These are phyloP conservation scores for Pheosia tremula DNA, from an alignment of 2,888 invertebrate genomes.

Conservation along the genomic window DNA sequence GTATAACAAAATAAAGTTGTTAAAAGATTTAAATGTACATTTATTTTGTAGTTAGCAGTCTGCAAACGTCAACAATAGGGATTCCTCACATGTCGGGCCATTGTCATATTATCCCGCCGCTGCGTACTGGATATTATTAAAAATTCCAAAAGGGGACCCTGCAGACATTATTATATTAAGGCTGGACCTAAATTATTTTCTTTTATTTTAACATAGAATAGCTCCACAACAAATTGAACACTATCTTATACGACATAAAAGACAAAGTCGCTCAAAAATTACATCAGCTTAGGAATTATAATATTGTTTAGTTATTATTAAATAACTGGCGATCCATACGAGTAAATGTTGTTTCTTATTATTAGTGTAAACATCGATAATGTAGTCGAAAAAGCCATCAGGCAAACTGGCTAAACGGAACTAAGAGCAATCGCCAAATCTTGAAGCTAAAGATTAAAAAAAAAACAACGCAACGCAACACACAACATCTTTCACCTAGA, in stretches of 20 bases:
- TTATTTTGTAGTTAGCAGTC: slow-evolving; percentile 25
- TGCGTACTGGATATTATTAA: slow-evolving; percentile 62
- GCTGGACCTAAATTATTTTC: neutral
- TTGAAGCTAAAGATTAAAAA: neutral
- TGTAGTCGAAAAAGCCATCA: too few relatives aligned
- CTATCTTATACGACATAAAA: too few relatives aligned
- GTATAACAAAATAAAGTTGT: neutral
- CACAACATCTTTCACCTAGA: neutral
- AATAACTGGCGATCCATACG: too few relatives aligned
- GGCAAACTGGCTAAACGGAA: too few relatives aligned
- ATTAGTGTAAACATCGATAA: too few relatives aligned
- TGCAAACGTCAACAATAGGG: slow-evolving; percentile 60
- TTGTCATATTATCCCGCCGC: slow-evolving; percentile 57
- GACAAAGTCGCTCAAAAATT: too few relatives aligned
- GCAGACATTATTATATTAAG: slow-evolving; percentile 32
- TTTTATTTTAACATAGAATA: too few relatives aligned
- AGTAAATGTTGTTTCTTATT: too few relatives aligned
- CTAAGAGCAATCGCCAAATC: too few relatives aligned
- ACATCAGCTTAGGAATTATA: too few relatives aligned
- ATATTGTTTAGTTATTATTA: too few relatives aligned
- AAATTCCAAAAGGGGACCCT: slow-evolving; percentile 57
- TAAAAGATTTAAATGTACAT: neutral
- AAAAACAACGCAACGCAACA: neutral
- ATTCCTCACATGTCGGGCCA: slow-evolving; percentile 56
- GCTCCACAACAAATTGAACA: too few relatives aligned